Evolutionary conservation across 2,888 invertebrate species (phyloP).

Genomic region (Philaethria dido): DNA sequence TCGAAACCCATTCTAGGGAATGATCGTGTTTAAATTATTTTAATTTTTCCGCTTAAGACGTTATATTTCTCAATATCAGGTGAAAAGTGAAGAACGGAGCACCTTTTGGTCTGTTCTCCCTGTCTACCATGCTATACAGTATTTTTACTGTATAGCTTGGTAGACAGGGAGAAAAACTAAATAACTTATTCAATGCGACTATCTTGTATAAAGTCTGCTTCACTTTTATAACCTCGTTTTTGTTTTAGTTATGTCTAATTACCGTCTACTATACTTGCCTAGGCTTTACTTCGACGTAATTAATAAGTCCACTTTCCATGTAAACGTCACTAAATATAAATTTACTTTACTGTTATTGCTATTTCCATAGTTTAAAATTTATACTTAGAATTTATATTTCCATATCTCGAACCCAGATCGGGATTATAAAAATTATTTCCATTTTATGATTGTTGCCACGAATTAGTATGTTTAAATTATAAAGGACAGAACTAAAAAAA

Average conservation of each 20-base stretch:
- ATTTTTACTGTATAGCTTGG: no score
- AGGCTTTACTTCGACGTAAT: slow-evolving; percentile 21
- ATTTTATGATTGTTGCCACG: not conserved
- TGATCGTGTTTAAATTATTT: no score
- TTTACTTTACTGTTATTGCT: slow-evolving; percentile 20
- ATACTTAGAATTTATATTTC: slow-evolving; percentile 7
- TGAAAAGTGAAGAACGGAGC: no score
- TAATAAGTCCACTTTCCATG: slow-evolving; percentile 22
- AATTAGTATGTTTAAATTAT: not conserved
- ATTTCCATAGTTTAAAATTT: slow-evolving; percentile 5
- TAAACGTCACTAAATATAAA: slow-evolving; percentile 20
- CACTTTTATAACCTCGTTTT: not conserved
- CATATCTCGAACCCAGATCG: not conserved
- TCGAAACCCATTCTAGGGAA: no score
- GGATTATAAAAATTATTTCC: slow-evolving; percentile 13
- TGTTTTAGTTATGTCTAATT: slow-evolving; percentile 21
- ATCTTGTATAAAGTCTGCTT: not conserved
- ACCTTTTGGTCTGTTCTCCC: no score
- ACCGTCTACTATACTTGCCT: slow-evolving; percentile 17
- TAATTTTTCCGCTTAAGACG: no score
- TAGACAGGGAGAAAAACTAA: no score
- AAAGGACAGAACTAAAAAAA: not conserved
- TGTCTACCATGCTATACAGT: no score
- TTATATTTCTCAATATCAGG: no score
- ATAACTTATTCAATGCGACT: not conserved